phyloP scores from a whole-genome alignment of 2,113 vertebrate genomes.

The Candoia aspera region DNA sequence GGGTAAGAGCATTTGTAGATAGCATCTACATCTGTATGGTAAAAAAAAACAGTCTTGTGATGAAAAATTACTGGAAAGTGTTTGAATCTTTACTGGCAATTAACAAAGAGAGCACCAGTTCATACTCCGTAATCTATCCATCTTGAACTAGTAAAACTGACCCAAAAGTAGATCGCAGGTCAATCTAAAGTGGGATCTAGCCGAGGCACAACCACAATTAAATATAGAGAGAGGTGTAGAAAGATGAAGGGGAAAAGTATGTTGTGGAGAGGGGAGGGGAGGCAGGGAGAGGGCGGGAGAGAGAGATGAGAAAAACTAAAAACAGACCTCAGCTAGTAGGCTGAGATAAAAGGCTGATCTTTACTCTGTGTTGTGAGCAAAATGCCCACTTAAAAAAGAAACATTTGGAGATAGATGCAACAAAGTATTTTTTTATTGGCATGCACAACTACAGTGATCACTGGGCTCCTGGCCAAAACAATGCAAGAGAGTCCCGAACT shows the following conservation, averaged over 20 bases:
- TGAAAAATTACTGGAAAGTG: neutral
- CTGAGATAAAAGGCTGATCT: neutral
- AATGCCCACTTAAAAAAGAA: neutral
- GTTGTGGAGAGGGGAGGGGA: neutral
- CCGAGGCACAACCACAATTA: neutral
- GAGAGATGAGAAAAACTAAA: too few relatives aligned
- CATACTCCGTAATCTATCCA: neutral
- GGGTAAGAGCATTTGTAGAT: neutral
- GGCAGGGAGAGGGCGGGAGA: neutral
- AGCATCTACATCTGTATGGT: neutral
- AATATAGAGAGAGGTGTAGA: neutral
- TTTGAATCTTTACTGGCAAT: neutral
- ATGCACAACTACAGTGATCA: neutral
- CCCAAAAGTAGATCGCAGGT: neutral
- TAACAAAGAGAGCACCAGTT: neutral
- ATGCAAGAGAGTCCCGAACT: neutral
- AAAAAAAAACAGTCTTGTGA: neutral
- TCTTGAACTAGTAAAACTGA: neutral
- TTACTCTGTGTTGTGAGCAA: neutral
- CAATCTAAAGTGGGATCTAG: neutral
- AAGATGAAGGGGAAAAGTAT: neutral
- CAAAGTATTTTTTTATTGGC: neutral
- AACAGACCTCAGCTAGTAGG: neutral
- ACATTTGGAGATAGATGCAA: neutral
- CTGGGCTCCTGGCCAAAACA: neutral